Base-by-base conservation (phyloP, 2,797 vertebrate species). In the Rhadinocentrus ornatus region DNA sequence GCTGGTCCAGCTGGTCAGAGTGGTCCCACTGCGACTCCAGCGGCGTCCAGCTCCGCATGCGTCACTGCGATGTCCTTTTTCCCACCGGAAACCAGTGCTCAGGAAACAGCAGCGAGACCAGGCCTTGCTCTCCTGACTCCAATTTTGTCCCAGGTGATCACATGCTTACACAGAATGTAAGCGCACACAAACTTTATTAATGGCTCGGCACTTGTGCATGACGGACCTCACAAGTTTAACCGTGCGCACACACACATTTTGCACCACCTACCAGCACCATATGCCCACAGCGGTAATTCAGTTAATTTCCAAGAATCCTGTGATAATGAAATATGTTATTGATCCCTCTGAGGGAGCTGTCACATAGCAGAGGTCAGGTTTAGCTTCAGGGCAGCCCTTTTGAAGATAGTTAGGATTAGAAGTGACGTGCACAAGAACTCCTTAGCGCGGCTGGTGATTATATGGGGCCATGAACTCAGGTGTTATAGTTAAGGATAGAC, bases 1-100 rank as follows among this genome's bases (percentile, higher is more conserved):
- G 95, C 89, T 99, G 97, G 97, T 99, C 97, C 0, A 94, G 95
- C 75, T 99, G 97, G 97, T 98, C 97, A 0, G 92, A 94, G 75
- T 99, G 97, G 97, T 96, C 97, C 0, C 92, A 89, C 35, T 99
- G 97, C 0, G 95, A 96, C 71, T 89, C 94, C 0, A 94, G 94
- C 0, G 95, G 96, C 0, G 31, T 90, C 78, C 97, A 98, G 88
- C 78, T 93, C 73, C 96, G 97, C 0, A 48, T 93, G 52, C 96
- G 97, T 46, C 97, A 96, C 80, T 99, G 97, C 50, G 75, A 96
- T 60, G 88, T 97, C 53, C 90, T 97, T 31, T 99, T 99, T 76
- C 97, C 97, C 0, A 95, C 96, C 79, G 96, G 97, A 66, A 95
- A 93, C 88, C 97, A 98, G 91, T 99, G 97, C 86, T 94, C 93